phyloP scores from a whole-genome alignment of 2,888 invertebrate species.

The Mythimna vitellina region DNA sequence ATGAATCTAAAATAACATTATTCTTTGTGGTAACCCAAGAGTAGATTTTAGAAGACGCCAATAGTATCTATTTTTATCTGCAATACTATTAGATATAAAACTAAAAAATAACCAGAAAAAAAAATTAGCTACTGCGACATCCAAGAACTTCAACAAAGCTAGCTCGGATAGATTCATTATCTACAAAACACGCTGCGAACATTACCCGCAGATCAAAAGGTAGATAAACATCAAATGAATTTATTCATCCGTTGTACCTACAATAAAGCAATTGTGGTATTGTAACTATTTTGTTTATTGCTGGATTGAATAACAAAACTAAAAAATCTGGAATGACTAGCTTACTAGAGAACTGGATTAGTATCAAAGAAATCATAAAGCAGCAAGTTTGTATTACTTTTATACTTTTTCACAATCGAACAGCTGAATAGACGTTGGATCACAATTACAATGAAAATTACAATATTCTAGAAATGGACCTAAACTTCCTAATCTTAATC shows the following conservation, averaged over 20 bases:
- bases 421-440: too few relatives aligned
- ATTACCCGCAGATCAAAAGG: conserved; percentile 38
- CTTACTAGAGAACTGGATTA: neutral
- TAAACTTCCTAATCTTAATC: too few relatives aligned
- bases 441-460: too few relatives aligned
- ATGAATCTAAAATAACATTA: neutral
- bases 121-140: neutral
- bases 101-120: neutral
- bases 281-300: neutral
- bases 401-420: too few relatives aligned
- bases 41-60: neutral
- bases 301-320: neutral
- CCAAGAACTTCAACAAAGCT: too few relatives aligned
- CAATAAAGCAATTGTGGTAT: conserved; percentile 26
- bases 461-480: too few relatives aligned
- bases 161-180: conserved; percentile 24
- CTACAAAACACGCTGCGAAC: conserved; percentile 7
- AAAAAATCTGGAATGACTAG: neutral
- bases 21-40: too few relatives aligned
- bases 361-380: neutral
- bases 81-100: neutral
- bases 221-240: conserved; percentile 42
- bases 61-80: neutral
- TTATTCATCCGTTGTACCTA: conserved; percentile 35
- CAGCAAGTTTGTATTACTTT: neutral